Conservation (phyloP, 2,888 invertebrate species). For the Hirtodrosophila confusa region DNA sequence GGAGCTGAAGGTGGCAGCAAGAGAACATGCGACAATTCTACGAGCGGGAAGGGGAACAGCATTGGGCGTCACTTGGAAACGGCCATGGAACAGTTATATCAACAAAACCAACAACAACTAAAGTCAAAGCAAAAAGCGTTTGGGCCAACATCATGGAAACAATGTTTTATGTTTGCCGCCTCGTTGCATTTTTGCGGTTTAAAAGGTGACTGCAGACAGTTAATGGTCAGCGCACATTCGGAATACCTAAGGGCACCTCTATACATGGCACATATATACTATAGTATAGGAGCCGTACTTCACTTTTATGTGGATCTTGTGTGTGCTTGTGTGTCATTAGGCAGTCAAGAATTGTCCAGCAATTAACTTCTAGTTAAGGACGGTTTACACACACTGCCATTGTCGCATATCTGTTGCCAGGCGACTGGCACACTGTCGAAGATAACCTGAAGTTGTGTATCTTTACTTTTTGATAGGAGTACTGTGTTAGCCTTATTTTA, state of each 20-base stretch:
- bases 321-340: too few relatives aligned
- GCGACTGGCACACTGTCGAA: too few relatives aligned
- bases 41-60: neutral
- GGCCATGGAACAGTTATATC: constrained; percentile 30
- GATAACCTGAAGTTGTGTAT: too few relatives aligned
- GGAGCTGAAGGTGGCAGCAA: neutral
- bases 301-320: too few relatives aligned
- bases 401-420: too few relatives aligned
- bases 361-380: too few relatives aligned
- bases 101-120: constrained; percentile 6
- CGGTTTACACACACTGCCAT: too few relatives aligned
- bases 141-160: constrained; percentile 37
- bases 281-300: too few relatives aligned
- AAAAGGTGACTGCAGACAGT: constrained; percentile 13
- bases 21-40: constrained; percentile 53
- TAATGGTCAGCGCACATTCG: constrained; percentile 42
- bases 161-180: constrained; percentile 51
- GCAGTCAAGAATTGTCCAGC: too few relatives aligned
- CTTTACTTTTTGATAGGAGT: too few relatives aligned
- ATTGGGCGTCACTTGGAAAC: constrained; percentile 22
- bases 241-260: constrained; percentile 19
- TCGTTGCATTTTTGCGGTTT: constrained; percentile 50
- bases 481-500: too few relatives aligned
- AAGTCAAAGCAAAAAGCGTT: constrained; percentile 20
- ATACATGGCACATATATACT: too few relatives aligned